A percentile compares a stretch with the other conserved stretches of the same genome.
These are phyloP conservation scores for Puntigrus tetrazona DNA, from an alignment of 2,113 vertebrate species.

Conservation along the genomic window DNA sequence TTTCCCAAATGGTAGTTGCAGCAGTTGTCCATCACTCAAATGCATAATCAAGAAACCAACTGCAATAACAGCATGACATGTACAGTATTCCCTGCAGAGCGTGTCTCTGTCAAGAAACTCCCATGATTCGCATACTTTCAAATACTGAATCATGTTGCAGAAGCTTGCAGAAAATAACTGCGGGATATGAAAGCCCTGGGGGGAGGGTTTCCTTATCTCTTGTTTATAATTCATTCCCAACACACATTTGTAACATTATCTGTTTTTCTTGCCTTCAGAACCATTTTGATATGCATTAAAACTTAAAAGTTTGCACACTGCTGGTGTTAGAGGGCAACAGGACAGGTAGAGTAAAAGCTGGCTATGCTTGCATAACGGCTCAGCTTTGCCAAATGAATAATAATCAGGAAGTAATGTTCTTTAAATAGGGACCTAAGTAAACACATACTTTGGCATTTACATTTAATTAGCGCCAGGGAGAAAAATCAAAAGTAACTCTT, in stretches of 20 bases:
- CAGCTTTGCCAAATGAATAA: conserved; percentile 16
- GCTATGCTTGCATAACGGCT: conserved; percentile 23
- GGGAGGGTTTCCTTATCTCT: conserved; percentile 36
- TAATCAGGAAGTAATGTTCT: neutral
- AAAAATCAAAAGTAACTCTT: too few species aligned
- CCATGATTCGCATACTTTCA: neutral
- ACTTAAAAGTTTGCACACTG: conserved; percentile 1
- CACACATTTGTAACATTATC: conserved; percentile 35
- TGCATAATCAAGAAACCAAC: conserved; percentile 10
- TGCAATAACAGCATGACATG: conserved; percentile 2
- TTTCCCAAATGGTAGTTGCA: conserved; percentile 14
- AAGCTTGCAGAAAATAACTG: conserved; percentile 23
- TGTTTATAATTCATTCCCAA: conserved; percentile 44
- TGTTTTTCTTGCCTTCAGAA: neutral
- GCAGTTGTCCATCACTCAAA: conserved; percentile 25
- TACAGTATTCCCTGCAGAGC: conserved; percentile 9
- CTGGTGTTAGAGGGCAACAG: neutral
- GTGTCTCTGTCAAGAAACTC: conserved; percentile 22
- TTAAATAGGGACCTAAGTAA: neutral
- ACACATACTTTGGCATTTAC: neutral
- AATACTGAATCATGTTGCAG: neutral
- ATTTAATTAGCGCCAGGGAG: neutral
- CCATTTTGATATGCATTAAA: conserved; percentile 20
- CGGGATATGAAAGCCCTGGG: conserved; percentile 2
- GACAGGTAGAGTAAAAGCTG: neutral